Conservation (phyloP, 23 tunicate genomes). For the Trididemnum miniatum region DNA sequence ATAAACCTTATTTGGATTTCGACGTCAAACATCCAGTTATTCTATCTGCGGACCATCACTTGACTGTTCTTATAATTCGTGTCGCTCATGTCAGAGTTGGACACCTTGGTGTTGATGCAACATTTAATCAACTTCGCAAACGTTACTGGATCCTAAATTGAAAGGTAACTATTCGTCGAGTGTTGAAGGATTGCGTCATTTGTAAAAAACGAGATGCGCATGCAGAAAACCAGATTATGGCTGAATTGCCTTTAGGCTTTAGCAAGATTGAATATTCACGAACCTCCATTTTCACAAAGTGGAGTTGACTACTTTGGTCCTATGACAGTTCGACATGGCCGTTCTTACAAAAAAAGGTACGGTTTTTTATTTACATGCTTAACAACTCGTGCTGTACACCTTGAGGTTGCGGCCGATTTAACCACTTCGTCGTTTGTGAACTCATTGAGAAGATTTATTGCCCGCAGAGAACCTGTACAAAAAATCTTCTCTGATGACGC, state of each 20-base stretch:
- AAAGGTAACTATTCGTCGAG: background rate
- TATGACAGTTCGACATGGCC: background rate
- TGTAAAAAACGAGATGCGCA: background rate
- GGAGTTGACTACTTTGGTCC: background rate
- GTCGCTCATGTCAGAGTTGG: background rate
- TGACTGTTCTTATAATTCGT: background rate
- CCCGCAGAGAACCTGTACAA: too few species aligned
- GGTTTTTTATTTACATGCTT: background rate
- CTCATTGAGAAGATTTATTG: too few species aligned
- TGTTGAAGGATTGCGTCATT: background rate
- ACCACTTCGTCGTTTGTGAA: too few species aligned
- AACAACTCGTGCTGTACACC: background rate
- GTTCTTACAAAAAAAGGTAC: background rate
- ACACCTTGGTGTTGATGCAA: background rate
- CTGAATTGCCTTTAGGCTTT: too few species aligned
- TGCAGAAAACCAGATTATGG: background rate
- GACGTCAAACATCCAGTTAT: background rate
- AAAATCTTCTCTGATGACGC: too few species aligned
- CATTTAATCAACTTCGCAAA: background rate
- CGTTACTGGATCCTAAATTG: background rate
- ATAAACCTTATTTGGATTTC: background rate
- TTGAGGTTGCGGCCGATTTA: background rate
- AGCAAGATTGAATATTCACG: too few species aligned
- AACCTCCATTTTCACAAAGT: too few species aligned
- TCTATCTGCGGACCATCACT: background rate